Evolutionary conservation across 53 echinoderm and acorn worm species (phyloP), one percentile per base, ranked within the genome.

Genomic region (Crossaster papposus): DNA sequence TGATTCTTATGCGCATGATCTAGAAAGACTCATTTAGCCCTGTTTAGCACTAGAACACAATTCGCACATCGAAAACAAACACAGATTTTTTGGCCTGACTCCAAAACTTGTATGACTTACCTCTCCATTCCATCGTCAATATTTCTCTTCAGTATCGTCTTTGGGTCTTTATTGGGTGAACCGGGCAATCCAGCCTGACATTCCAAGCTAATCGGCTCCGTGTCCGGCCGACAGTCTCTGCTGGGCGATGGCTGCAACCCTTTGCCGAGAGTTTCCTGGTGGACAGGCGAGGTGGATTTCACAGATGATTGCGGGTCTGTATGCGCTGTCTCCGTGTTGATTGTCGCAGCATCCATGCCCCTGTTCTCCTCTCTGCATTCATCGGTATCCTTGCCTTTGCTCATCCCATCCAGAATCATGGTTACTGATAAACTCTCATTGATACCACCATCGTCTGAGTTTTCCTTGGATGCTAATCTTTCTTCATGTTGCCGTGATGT

Each of bases 121-220:
- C 85, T 97, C 70, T 97, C 98, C 98, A 97, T 97, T 36, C 98
- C 98, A 91, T 96, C 96, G 78, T 97, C 95, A 65, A 94, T 94
- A 77, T 96, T 96, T 65, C 96, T 94, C 90, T 96, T 96, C 64
- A 96, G 77, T 36, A 97, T 94, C 22, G 93, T 90, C 76, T 80
- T 92, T 14, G 92, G 77, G 54, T 94, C 95, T 38, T 54, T 62
- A 77, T 8, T 36, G 18, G 72, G 73, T 77, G 87, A 36, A 53
- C 23, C 11, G 10, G 76, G 63, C 15, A 54, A 3, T 28, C 26
- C 63, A 75, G 54, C 58, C 7, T 87, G 36, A 30, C 29, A 22
- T 15, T 80, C 58, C 72, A 22, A 26, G 54, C 44, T 65, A 62
- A 53, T 30, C 73, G 38, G 70, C 65, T 15, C 90, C 44, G 54